These are phyloP conservation scores for Theristicus caerulescens DNA, from an alignment of 2,113 vertebrate species.

Conservation along the genomic window DNA sequence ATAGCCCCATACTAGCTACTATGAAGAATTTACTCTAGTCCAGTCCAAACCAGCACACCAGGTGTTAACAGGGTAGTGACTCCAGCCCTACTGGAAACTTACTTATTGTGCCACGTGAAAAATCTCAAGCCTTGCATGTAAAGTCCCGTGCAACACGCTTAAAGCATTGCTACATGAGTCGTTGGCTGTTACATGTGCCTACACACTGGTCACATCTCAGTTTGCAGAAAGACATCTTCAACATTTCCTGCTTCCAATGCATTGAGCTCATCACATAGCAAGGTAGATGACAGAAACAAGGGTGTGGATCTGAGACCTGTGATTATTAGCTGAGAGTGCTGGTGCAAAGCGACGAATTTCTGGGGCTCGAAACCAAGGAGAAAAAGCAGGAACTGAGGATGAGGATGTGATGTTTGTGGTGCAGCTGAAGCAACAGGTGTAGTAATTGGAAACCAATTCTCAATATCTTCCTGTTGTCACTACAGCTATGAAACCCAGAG, in stretches of 20 bases:
- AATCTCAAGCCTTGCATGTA: background rate
- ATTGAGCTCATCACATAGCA: constrained; percentile 60
- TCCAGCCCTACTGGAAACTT: background rate
- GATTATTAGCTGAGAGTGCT: constrained; percentile 24
- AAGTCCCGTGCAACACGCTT: background rate
- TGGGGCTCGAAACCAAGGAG: background rate
- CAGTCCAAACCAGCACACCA: background rate
- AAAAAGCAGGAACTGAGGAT: background rate
- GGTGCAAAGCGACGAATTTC: constrained; percentile 2
- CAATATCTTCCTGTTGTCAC: background rate
- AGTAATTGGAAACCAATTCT: background rate
- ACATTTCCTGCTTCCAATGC: constrained; percentile 60
- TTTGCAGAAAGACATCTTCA: background rate
- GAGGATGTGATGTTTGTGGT: background rate
- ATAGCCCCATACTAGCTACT: background rate
- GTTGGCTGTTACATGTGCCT: background rate
- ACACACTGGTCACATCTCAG: background rate
- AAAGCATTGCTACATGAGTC: background rate
- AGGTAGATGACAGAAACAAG: constrained; percentile 46
- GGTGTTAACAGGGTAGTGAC: background rate
- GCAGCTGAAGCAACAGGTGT: background rate
- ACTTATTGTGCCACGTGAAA: background rate
- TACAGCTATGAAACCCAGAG: background rate
- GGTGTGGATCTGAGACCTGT: constrained; percentile 41
- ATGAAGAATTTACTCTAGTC: background rate